Evolutionary conservation across 1,140 invertebrate genomes (phyloP), one percentile per base, ranked within the genome.

Genomic region (Cataglyphis hispanica): DNA sequence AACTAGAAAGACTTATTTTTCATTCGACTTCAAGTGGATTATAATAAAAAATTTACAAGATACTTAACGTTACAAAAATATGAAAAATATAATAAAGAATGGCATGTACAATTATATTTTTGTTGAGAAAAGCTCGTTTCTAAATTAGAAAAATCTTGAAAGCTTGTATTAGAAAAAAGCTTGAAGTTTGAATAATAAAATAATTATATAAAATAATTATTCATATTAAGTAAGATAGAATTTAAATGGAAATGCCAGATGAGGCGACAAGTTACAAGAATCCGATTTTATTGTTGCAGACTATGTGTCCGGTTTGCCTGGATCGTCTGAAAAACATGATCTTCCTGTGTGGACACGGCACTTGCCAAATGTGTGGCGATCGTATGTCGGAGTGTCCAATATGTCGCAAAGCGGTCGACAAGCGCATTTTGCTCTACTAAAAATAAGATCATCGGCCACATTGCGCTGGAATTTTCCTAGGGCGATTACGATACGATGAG

Each of bases 241-340:
- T 64, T 64, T n/a, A 7, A 37, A 64, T 7, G 8, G 53, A 25
- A 58, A 74, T 27, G 19, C 5, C 16, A 5, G 37, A 8, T 22
- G 22, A 37, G 34, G 64, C 16, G 16, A 77, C 60, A 75, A 40
- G 63, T 76, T 19, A 4, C 1, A 3, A 64, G 3, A 74, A 11
- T 80, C 11, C 8, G 11, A 77, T 72, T 67, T 75, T 86, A 40
- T 75, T 90, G 84, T 96, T 96, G 3, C 96, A 99, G 98, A 99
- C 99, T 1, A 99, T 99, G 97, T 99, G 99, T 93, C 99, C 99
- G 4, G 98, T 99, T 64, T 99, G 99, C 95, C 96, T 99, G 96
- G 99, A 99, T 95, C 97, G 98, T 31, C 96, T 99, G 91, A 99
- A 99, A 95, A 99, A 99, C 95, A 99, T 99, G 98, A 99, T 99